These are phyloP conservation scores for Dusona sp. DNA, from an alignment of 2,888 invertebrate species.

Conservation along the genomic window DNA sequence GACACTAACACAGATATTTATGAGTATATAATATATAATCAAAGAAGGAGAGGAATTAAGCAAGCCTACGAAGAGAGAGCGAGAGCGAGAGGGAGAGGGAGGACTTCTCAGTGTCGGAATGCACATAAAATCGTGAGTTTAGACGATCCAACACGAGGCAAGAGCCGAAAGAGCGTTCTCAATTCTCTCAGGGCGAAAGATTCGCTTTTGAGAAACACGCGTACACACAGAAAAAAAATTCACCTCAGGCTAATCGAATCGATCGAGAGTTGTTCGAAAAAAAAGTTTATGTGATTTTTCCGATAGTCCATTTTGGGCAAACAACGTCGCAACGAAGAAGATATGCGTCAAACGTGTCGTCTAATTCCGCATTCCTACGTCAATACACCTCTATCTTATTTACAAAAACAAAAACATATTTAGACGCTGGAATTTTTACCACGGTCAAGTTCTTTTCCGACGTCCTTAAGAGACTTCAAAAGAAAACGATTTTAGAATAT, in stretches of 20 bases:
- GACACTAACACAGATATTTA: not conserved
- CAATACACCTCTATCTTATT: not conserved
- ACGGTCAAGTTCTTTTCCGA: conserved; percentile 4
- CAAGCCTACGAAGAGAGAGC: conserved; percentile 5
- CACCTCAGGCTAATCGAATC: not conserved
- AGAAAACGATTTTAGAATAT: not conserved
- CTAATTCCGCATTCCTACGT: conserved; percentile 47
- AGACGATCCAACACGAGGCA: conserved; percentile 70
- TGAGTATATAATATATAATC: conserved; percentile 23
- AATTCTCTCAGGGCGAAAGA: conserved; percentile 12
- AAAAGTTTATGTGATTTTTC: conserved; percentile 18
- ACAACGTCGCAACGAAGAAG: not conserved
- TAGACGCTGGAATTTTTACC: not conserved
- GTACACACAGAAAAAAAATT: conserved; percentile 1
- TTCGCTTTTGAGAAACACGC: conserved; percentile 23
- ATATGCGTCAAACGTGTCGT: not conserved
- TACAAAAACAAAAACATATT: conserved; percentile 21
- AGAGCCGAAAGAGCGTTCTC: conserved; percentile 44
- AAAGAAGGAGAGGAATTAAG: conserved; percentile 62
- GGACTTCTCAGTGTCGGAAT: conserved; percentile 75
- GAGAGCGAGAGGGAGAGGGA: not conserved
- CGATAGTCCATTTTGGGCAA: not conserved
- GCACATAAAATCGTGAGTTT: conserved; percentile 79
- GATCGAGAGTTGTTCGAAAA: not conserved
- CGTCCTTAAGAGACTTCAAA: not conserved